These are phyloP conservation scores for Lathronympha strigana DNA, from an alignment of 2,888 invertebrate genomes.

Conservation along the genomic window DNA sequence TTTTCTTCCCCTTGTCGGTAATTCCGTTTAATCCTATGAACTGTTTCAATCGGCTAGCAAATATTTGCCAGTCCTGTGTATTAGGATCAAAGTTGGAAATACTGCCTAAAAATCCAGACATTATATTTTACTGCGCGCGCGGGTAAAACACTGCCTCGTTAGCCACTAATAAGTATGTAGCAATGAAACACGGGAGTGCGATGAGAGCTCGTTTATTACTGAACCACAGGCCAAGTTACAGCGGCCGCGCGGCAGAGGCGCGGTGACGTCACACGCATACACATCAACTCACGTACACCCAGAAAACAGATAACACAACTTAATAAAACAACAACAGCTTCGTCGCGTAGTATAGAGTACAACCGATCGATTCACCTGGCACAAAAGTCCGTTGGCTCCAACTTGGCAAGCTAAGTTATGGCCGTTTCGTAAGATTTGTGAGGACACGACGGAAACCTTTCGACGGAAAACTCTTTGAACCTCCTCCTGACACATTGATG, in stretches of 20 bases:
- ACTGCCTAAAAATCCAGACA: conserved; percentile 11
- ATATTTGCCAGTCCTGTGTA: conserved; percentile 9
- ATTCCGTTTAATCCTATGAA: conserved; percentile 3
- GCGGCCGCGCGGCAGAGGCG: no score
- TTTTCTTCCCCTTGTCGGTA: not conserved
- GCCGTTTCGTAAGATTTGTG: conserved; percentile 24
- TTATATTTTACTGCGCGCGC: not conserved
- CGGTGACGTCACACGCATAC: no score
- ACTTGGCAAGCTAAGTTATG: conserved; percentile 29
- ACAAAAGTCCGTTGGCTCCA: conserved; percentile 23
- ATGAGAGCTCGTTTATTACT: no score
- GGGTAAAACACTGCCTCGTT: not conserved
- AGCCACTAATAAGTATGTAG: no score
- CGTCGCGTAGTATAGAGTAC: conserved; percentile 1
- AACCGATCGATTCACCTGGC: conserved; percentile 15
- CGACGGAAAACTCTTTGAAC: conserved; percentile 15
- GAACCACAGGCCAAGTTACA: no score
- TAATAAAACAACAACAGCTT: not conserved
- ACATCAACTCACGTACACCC: no score
- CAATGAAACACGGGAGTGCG: no score
- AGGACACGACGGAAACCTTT: conserved; percentile 7
- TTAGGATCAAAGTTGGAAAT: conserved; percentile 1
- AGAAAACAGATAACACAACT: not conserved
- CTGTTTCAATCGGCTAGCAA: conserved; percentile 6
- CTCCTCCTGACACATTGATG: conserved; percentile 24